Conservation (phyloP, 2,113 vertebrate genomes). For the Oceanites oceanicus region DNA sequence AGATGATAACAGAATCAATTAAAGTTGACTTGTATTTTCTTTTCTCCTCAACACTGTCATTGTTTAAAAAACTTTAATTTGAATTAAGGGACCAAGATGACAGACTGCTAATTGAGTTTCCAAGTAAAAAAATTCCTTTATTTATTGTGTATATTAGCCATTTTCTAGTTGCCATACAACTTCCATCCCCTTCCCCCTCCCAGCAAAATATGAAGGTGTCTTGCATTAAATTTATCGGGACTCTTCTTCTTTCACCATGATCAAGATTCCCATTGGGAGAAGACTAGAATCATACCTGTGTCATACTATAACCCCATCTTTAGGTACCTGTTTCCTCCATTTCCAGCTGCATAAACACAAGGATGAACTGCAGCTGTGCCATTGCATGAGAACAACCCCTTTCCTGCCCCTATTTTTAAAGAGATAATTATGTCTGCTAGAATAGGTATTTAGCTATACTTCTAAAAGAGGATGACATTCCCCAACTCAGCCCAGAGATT, state of each 20-base stretch:
- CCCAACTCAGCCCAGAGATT: background rate
- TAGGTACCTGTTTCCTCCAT: background rate
- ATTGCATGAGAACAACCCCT: background rate
- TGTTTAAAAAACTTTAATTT: background rate
- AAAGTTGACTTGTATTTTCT: background rate
- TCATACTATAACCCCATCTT: background rate
- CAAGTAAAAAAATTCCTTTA: background rate
- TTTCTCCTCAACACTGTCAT: background rate
- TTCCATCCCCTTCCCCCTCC: background rate
- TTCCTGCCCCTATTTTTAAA: background rate
- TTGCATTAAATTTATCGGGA: background rate
- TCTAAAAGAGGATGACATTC: background rate
- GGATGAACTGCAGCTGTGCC: background rate
- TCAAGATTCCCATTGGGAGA: background rate
- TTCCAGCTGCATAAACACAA: background rate
- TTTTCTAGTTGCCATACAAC: background rate
- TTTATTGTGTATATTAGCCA: background rate
- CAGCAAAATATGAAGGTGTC: background rate
- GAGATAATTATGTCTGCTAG: background rate
- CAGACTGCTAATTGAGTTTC: background rate
- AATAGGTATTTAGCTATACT: background rate
- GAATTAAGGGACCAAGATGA: background rate
- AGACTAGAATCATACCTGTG: background rate
- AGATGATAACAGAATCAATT: background rate
- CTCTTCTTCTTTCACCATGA: background rate